Base-by-base conservation (phyloP, 1,140 invertebrate genomes). In the Drosophila chauvacae region DNA sequence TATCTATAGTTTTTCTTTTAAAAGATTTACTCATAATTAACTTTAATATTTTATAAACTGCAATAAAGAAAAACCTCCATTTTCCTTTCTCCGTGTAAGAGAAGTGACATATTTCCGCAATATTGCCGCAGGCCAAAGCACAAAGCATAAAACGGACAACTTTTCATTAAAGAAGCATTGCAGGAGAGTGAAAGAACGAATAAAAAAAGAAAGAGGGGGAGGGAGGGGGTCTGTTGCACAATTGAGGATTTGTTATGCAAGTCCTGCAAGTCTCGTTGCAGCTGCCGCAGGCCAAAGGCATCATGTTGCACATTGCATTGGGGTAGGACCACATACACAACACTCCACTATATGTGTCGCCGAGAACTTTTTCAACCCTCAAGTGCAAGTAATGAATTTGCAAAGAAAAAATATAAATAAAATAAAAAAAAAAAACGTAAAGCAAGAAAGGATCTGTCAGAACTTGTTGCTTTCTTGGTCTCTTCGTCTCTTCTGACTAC, bases 201-300 rank as follows among this genome's bases (percentile, higher is more conserved):
- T 30, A 42, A 47, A 23, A 30, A 42, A 47, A 16, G 6, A 14
- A 13, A 14, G 45, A 26, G 30, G 14, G 30, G 14, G 20, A 16
- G 23, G 41, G n/a, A 26, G 62, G 44, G 61, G 42, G 39, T 74
- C 75, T 86, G 82, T 86, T 86, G 82, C 83, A 87, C 83, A 87
- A 87, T 87, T 80, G 82, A 88, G 84, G 80, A 84, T 87, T 80
- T 88, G 80, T 87, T 87, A 88, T 88, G 84, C 80, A 87, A 87
- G 84, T 87, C 84, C 74, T 78, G 53, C 53, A 56, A 56, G 53
- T 88, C 80, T 73, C 70, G 45, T 64, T 74, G 68, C 77, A 63
- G 72, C 72, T 84, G 64, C 80, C 76, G 50, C 80, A 72, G 71
- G 48, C 66, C 60, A 71, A 72, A 53, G 86, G 84, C 83, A 86